A percentile compares a stretch with the other conserved stretches of the same genome.
Evolutionary conservation across 2,888 invertebrate species (phyloP).

Genomic region (Agapostemon virescens): DNA sequence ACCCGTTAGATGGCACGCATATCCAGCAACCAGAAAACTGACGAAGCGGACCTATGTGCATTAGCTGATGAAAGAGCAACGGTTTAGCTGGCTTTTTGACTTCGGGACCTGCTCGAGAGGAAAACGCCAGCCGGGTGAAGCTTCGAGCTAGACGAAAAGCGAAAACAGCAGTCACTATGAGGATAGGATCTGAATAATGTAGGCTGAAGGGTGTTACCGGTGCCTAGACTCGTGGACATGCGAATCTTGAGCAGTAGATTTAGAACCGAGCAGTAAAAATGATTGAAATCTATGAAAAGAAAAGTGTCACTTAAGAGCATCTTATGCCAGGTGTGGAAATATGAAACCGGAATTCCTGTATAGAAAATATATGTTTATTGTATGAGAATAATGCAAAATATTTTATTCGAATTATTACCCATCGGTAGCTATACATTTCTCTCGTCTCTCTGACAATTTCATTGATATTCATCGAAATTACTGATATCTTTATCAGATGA

Average conservation of each 20-base stretch:
- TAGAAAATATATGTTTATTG: too few species aligned
- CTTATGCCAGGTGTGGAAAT: too few species aligned
- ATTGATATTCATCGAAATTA: too few species aligned
- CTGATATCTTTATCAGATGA: too few species aligned
- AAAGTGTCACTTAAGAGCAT: background rate
- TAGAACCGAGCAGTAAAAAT: background rate
- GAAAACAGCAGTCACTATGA: constrained; percentile 25
- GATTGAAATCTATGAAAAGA: background rate
- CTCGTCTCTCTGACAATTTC: too few species aligned
- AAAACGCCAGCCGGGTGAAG: constrained; percentile 6
- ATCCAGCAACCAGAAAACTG: constrained; percentile 26
- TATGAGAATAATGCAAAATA: too few species aligned
- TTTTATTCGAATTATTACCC: too few species aligned
- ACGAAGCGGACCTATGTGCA: constrained; percentile 49
- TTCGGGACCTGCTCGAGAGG: constrained; percentile 28
- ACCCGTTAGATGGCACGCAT: constrained; percentile 13
- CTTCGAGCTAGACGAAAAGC: background rate
- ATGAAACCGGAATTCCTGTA: too few species aligned
- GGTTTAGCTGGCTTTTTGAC: constrained; percentile 50
- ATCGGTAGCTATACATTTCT: too few species aligned
- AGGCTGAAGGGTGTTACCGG: background rate
- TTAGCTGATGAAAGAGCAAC: constrained; percentile 63
- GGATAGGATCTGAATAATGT: constrained; percentile 1
- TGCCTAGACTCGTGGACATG: background rate
- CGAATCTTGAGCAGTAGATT: constrained; percentile 1